Percentiles rank a stretch among this genome's conserved stretches.
Evolutionary conservation across 2,797 vertebrate species (phyloP).

Genomic region (Liasis olivaceus): DNA sequence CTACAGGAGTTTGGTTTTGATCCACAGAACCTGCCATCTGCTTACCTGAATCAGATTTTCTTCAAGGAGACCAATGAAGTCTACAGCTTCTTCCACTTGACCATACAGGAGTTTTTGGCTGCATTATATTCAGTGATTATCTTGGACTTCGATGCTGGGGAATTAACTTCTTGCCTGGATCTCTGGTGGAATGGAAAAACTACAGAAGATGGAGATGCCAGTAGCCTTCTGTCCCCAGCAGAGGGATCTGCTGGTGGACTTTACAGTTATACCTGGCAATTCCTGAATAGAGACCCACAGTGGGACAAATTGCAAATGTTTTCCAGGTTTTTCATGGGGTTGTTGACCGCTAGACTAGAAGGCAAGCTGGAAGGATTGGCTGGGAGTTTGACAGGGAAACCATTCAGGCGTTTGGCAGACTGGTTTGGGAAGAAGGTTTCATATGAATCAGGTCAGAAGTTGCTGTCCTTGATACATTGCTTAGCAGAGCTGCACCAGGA

Average conservation of each 20-base stretch:
- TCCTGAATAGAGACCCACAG: slow-evolving; percentile 30
- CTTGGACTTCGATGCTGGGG: slow-evolving; percentile 14
- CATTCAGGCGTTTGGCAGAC: slow-evolving; percentile 53
- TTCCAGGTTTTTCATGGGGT: slow-evolving; percentile 75
- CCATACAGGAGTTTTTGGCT: slow-evolving; percentile 75
- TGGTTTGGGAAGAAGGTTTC: slow-evolving; percentile 71
- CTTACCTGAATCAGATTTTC: slow-evolving; percentile 71
- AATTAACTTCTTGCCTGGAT: slow-evolving; percentile 69
- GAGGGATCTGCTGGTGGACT: background rate
- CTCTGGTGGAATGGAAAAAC: slow-evolving; percentile 72
- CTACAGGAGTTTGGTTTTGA: slow-evolving; percentile 61
- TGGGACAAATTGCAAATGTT: slow-evolving; percentile 76
- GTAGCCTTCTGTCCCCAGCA: background rate
- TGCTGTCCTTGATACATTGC: slow-evolving; percentile 75
- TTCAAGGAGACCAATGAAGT: slow-evolving; percentile 64
- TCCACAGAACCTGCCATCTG: slow-evolving; percentile 62
- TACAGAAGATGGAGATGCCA: background rate
- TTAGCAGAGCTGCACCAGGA: slow-evolving; percentile 72
- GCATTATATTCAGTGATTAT: slow-evolving; percentile 68
- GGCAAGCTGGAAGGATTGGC: slow-evolving; percentile 68
- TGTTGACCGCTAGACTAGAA: slow-evolving; percentile 61
- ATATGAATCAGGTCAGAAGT: slow-evolving; percentile 56
- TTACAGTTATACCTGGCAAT: slow-evolving; percentile 47
- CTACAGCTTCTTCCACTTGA: slow-evolving; percentile 78
- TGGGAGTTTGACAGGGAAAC: slow-evolving; percentile 4